Evolutionary conservation across 2,113 vertebrate genomes (phyloP).

Genomic region (Microtus ochrogaster): DNA sequence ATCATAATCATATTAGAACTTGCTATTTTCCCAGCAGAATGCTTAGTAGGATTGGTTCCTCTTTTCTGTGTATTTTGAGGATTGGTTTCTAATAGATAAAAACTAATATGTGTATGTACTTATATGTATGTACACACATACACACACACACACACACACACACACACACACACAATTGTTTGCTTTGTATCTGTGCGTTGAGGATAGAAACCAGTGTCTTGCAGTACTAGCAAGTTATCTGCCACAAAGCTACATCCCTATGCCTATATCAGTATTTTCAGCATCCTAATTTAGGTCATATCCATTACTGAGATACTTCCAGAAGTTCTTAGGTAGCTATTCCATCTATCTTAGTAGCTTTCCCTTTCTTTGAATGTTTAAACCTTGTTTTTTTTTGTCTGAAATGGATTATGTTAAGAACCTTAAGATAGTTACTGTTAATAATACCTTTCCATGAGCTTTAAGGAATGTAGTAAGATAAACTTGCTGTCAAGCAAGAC

Average conservation of each 20-base stretch:
- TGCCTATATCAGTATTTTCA: conserved; percentile 23
- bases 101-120: neutral
- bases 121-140: neutral
- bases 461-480: neutral
- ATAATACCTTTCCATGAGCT: neutral
- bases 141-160: neutral
- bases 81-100: neutral
- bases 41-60: neutral
- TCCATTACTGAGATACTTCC: conserved; percentile 26
- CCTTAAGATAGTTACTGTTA: neutral
- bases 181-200: neutral
- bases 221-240: too few relatives aligned
- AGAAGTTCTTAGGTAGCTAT: neutral
- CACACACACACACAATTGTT: neutral
- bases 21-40: neutral
- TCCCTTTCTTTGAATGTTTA: neutral
- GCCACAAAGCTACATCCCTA: neutral
- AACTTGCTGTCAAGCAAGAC: neutral
- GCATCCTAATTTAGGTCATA: conserved; percentile 30
- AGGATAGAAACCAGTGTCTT: neutral
- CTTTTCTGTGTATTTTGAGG: neutral
- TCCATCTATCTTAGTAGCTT: neutral
- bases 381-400: neutral
- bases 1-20: neutral
- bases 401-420: neutral